Evolutionary conservation across 2,888 invertebrate species (phyloP).

Genomic region (Stenodema calcarata): DNA sequence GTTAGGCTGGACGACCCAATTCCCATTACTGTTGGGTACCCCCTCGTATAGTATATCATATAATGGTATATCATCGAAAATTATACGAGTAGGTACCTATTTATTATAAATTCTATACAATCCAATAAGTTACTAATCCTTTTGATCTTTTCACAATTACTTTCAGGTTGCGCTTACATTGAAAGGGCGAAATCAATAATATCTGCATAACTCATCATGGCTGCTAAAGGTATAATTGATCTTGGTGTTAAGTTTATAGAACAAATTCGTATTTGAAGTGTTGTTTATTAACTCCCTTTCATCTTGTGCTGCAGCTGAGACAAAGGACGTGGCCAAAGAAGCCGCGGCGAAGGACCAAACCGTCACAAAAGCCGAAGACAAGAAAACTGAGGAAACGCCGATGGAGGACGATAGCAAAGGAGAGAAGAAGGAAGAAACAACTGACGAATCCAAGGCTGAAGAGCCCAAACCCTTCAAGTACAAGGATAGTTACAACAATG

Average conservation of each 20-base stretch:
- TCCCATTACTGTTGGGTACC: too few relatives aligned
- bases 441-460: background rate
- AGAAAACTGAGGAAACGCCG: background rate
- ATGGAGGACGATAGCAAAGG: background rate
- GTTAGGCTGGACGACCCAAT: too few relatives aligned
- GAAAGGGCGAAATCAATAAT: background rate
- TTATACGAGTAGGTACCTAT: too few relatives aligned
- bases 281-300: background rate
- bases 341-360: background rate
- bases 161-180: background rate
- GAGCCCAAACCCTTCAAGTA: constrained; percentile 23
- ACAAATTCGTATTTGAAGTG: background rate
- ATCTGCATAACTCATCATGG: background rate
- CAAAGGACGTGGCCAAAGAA: background rate
- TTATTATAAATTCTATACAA: too few relatives aligned
- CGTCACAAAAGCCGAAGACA: background rate
- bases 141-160: background rate
- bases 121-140: too few relatives aligned
- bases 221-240: background rate
- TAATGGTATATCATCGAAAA: too few relatives aligned
- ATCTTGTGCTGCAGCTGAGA: background rate
- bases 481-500: constrained; percentile 9
- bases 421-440: constrained; percentile 38
- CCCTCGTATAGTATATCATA: too few relatives aligned
- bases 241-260: background rate